phyloP scores from a whole-genome alignment of 2,113 vertebrate genomes.

The Spea multiplicata region DNA sequence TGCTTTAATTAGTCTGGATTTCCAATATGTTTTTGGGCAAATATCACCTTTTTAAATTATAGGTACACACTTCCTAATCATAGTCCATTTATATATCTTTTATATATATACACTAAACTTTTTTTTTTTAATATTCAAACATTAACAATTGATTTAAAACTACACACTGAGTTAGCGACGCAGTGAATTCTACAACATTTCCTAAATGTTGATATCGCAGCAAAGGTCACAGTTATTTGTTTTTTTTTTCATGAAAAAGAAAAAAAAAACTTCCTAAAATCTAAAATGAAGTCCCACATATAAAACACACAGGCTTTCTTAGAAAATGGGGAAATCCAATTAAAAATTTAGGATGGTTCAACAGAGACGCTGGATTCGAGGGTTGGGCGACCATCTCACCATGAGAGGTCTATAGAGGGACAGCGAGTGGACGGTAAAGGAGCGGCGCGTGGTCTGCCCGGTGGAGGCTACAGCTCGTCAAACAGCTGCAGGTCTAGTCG shows the following conservation, averaged over 20 bases:
- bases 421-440: background rate
- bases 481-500: constrained; percentile 94
- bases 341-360: constrained; percentile 64
- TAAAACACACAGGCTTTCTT: constrained; percentile 54
- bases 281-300: constrained; percentile 50
- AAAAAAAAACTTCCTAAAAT: constrained; percentile 48
- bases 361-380: constrained; percentile 59
- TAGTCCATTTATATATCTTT: background rate
- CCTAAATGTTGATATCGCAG: constrained; percentile 49
- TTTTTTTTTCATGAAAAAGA: constrained; percentile 52
- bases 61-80: background rate
- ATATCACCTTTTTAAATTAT: background rate
- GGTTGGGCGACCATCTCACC: constrained; percentile 58
- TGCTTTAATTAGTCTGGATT: background rate
- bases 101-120: constrained; percentile 51
- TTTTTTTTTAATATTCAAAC: constrained; percentile 45
- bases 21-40: constrained; percentile 12
- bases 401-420: background rate
- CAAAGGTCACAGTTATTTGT: constrained; percentile 32
- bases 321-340: constrained; percentile 49
- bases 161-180: constrained; percentile 33
- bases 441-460: constrained; percentile 1
- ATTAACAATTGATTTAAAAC: constrained; percentile 31
- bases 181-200: constrained; percentile 41
- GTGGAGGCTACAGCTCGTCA: constrained; percentile 78